phyloP scores from a whole-genome alignment of 2,113 vertebrate species.

The Antennarius striatus region DNA sequence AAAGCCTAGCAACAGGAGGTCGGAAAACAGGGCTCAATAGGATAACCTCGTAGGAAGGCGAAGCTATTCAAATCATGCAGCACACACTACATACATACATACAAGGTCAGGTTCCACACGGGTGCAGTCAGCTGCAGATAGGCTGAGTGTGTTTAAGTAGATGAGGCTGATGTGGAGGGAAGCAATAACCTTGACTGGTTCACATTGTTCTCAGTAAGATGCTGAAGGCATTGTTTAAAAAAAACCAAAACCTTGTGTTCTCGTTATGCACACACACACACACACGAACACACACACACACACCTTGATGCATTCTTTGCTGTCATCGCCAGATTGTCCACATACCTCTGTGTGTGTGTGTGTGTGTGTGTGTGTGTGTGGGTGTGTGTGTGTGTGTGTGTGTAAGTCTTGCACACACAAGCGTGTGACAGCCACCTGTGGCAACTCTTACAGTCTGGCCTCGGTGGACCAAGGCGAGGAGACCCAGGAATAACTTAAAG shows the following conservation, averaged over 20 bases:
- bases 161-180: conserved; percentile 23
- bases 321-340: conserved; percentile 61
- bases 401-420: conserved; percentile 20
- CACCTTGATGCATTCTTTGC: conserved; percentile 64
- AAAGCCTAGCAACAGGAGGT: conserved; percentile 48
- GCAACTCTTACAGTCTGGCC: conserved; percentile 39
- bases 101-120: conserved; percentile 38
- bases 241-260: conserved; percentile 20
- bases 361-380: conserved; percentile 10
- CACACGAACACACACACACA: background rate
- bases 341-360: conserved; percentile 56
- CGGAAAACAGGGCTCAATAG: conserved; percentile 37
- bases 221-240: conserved; percentile 52
- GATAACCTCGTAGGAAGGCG: conserved; percentile 27
- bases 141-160: conserved; percentile 38
- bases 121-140: conserved; percentile 30
- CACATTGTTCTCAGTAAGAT: conserved; percentile 46
- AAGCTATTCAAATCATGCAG: conserved; percentile 39
- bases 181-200: conserved; percentile 18
- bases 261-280: conserved; percentile 21
- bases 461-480: conserved; percentile 50
- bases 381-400: conserved; percentile 9
- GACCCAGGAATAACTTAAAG: conserved; percentile 70
- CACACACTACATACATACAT: conserved; percentile 6
- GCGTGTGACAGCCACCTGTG: conserved; percentile 71